Evolutionary conservation across 2,888 invertebrate species (phyloP), one percentile per base, ranked within the genome.

Genomic region (Epicampocera succincta): DNA sequence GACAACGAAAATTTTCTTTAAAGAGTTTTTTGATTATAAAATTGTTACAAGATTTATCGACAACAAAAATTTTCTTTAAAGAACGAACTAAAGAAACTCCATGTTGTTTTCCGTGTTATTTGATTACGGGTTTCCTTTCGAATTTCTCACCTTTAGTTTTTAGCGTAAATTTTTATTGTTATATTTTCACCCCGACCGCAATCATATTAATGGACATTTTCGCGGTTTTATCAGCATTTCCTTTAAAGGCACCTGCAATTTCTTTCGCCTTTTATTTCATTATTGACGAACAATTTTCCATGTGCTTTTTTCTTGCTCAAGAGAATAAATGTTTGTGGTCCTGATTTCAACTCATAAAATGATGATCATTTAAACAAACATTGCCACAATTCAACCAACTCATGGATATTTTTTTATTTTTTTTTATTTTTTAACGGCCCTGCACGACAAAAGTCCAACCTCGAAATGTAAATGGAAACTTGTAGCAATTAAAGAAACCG

Each of bases 341-440:
- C 40, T 48, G 74, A 74, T 58, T 66, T 65, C 61, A 74, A 65
- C 56, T 69, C 80, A 69, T 61, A 80, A 80, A 69, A 48, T 74
- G 72, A 56, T 29, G 66, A 66, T 44, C 66, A 76, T 80, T 75
- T 76, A 60, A 72, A 65, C 78, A 78, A 78, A 78, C 42, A 78
- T 58, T 58, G 21, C 50, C 52, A 19, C 38, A 50, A 42, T 19
- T 60, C 71, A 63, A 65, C 56, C 63, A 75, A 71, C 60, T 60
- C 50, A 78, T 44, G 65, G 21, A 69, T 44, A 56, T 56, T 71
- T 68, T 13, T 71, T 11, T 46, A 21, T 11, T 50, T 44, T 50
- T 29, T 44, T 1, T 15, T 52, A 42, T 8, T 9, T 40, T 56
- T 2, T 3, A 38, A 17, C 17, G 15, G 8, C 50, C 15, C 48